These are phyloP conservation scores for Siderastrea radians DNA, from an alignment of 92 coral and sea anemone species.

Conservation along the genomic window DNA sequence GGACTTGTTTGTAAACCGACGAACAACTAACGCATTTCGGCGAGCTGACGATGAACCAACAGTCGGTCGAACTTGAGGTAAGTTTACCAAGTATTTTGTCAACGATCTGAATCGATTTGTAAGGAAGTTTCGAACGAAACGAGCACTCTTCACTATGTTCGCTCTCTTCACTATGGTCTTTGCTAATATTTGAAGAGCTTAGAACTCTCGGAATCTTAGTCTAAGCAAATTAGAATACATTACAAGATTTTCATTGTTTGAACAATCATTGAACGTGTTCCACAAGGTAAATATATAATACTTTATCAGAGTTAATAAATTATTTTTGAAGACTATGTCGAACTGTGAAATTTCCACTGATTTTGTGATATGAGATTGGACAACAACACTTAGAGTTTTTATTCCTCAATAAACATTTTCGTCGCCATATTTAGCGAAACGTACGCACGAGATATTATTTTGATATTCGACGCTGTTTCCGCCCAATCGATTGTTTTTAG, in stretches of 20 bases:
- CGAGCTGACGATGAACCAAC: background rate
- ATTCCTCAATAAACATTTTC: background rate
- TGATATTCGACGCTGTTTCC: background rate
- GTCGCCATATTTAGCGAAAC: background rate
- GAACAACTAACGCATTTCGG: background rate
- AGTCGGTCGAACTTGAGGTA: conserved; percentile 8
- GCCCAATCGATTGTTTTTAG: background rate
- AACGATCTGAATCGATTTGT: background rate
- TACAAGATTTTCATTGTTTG: background rate
- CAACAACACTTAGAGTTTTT: no score
- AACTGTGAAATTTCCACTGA: no score
- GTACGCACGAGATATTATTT: background rate
- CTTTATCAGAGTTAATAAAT: no score
- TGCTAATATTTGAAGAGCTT: background rate
- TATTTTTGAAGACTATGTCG: no score
- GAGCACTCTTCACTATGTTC: background rate
- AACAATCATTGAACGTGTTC: background rate
- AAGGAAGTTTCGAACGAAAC: background rate
- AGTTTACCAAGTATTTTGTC: background rate
- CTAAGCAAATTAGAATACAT: no score
- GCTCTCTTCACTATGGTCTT: background rate
- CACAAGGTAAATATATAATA: no score
- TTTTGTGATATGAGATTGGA: no score
- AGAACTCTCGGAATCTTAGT: no score
- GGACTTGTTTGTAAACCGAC: background rate